Percentiles rank a stretch among this genome's conserved stretches.
Conservation (phyloP, 2,888 invertebrate species). For the Epiblema foenella region DNA sequence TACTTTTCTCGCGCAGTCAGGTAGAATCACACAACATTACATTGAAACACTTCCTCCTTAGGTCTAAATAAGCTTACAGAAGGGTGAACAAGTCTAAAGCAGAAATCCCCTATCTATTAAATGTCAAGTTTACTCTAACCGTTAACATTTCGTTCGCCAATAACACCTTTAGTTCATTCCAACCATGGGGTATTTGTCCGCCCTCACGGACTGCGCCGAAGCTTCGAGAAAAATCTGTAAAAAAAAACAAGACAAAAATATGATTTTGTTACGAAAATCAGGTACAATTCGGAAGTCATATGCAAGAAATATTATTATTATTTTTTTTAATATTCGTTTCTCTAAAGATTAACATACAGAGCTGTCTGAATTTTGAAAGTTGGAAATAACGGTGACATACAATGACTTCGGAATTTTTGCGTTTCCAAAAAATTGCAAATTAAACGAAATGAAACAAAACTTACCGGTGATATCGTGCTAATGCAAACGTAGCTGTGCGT, state of each 20-base stretch:
- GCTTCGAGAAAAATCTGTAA: conserved; percentile 81
- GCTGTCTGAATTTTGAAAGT: too few relatives aligned
- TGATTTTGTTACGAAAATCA: background rate
- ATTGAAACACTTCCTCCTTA: conserved; percentile 12
- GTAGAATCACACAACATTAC: background rate
- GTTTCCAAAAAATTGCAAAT: background rate
- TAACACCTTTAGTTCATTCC: conserved; percentile 3
- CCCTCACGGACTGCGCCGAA: conserved; percentile 74
- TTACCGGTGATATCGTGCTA: conserved; percentile 57
- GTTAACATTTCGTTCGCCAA: conserved; percentile 9
- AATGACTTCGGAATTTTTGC: background rate
- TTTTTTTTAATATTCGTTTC: too few relatives aligned
- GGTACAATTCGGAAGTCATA: background rate
- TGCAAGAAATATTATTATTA: too few relatives aligned
- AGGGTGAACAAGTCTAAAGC: conserved; percentile 38
- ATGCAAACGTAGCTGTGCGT: conserved; percentile 49
- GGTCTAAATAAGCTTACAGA: conserved; percentile 28
- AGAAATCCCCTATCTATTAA: conserved; percentile 32
- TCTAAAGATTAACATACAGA: too few relatives aligned
- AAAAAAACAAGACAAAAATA: conserved; percentile 47
- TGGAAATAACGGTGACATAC: too few relatives aligned
- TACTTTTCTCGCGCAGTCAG: background rate
- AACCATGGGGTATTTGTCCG: conserved; percentile 13
- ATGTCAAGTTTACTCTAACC: conserved; percentile 24
- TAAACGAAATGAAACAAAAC: conserved; percentile 51